Evolutionary conservation across 2,888 invertebrate species (phyloP), one percentile per base, ranked within the genome.

Genomic region (Dynastes maya): DNA sequence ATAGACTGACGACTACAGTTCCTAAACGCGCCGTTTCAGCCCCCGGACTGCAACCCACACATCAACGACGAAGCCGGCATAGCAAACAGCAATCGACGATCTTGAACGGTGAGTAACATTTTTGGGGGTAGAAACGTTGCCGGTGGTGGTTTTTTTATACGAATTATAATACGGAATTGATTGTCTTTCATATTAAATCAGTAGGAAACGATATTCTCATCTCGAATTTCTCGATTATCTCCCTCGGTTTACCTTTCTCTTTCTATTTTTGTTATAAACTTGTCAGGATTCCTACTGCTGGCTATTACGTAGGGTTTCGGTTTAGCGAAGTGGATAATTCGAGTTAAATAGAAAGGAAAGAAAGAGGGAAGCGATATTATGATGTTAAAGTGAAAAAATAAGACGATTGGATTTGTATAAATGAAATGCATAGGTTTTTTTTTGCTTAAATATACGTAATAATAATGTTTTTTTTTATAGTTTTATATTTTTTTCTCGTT

Each of bases 1-100:
- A 92, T 51, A 91, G 94, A 63, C 90, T 90, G 81, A 87, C 88
- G 64, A 84, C 88, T 63, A 84, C 86, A n/a, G 89, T 90, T 78
- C 94, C 95, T 0, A 95, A 95, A 83, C 90, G 95, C 49, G 94
- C 95, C 0, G 92, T 94, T 8, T 94, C 94, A 22, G 94, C 94
- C 0, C 94, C 95, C 1, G 95, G 95, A 0, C 90, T 96, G 53
- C 95, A 95, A 82, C 93, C 92, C 37, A 89, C 91, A 27, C 93
- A 92, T 85, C 91, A 89, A 83, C 90, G 91, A 81, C 91, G 92
- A 82, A 92, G 92, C 84, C 82, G 89, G 76, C 83, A 87, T 82
- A 45, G 8, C 45, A 87, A 87, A 80, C 88, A 87, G 79, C 87
- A 86, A 83, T 82, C 84, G 72, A 84, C 85, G 83, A 84, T 88